Evolutionary conservation across 2,797 vertebrate species (phyloP).

Genomic region (Tenualosa thibaudeaui): DNA sequence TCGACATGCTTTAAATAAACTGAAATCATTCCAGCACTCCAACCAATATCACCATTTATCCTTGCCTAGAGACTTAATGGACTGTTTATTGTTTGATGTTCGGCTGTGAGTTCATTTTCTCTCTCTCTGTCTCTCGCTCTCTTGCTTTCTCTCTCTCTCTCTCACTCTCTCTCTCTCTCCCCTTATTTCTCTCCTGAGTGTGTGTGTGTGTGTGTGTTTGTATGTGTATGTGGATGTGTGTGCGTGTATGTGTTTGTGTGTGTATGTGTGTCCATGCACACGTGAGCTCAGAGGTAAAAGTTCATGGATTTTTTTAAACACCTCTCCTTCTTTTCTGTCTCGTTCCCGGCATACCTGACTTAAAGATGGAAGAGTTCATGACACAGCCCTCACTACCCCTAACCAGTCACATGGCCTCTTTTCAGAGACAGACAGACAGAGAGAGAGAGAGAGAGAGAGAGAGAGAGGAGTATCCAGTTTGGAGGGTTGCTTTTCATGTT

Average conservation of each 20-base stretch:
- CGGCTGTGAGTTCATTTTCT: conserved; percentile 74
- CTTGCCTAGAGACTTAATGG: conserved; percentile 75
- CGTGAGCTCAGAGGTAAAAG: conserved; percentile 41
- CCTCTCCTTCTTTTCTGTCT: conserved; percentile 32
- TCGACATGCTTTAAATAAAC: conserved; percentile 98
- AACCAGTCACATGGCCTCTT: conserved; percentile 69
- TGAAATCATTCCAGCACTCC: conserved; percentile 86
- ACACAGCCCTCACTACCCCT: conserved; percentile 63
- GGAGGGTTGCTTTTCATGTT: conserved; percentile 87
- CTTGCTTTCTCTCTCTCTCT: neutral
- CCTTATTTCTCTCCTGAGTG: neutral
- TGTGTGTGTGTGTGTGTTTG: conserved; percentile 8
- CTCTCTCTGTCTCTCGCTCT: conserved; percentile 40
- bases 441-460: neutral
- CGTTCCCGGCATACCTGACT: conserved; percentile 65
- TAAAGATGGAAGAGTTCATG: conserved; percentile 76
- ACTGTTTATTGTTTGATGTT: conserved; percentile 88
- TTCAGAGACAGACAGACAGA: conserved; percentile 52
- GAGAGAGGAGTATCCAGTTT: conserved; percentile 83
- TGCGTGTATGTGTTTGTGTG: conserved; percentile 26
- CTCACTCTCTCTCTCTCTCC: neutral
- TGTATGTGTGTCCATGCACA: conserved; percentile 13
- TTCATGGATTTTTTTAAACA: conserved; percentile 44
- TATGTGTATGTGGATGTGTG: neutral
- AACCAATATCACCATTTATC: conserved; percentile 74